phyloP scores from a whole-genome alignment of 2,888 invertebrate genomes.

The Zonitis immaculata region DNA sequence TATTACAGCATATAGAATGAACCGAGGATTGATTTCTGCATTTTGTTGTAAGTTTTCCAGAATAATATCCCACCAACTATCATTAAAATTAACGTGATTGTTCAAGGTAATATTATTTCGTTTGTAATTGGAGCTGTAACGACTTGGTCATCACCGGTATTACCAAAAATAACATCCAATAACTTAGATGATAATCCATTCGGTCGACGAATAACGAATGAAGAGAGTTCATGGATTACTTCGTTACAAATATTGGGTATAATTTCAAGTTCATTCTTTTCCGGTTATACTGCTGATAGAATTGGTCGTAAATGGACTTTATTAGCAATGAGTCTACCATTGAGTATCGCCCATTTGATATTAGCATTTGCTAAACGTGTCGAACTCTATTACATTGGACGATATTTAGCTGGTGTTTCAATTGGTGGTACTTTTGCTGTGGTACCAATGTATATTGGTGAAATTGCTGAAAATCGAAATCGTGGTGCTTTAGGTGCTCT shows the following conservation, averaged over 20 bases:
- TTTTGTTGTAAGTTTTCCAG: not conserved
- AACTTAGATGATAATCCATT: constrained; percentile 39
- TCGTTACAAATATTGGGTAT: constrained; percentile 53
- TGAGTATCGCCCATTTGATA: too few species aligned
- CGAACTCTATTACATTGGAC: constrained; percentile 41
- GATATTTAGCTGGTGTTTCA: too few species aligned
- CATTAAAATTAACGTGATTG: too few species aligned
- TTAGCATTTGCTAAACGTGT: constrained; percentile 60
- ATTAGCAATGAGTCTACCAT: constrained; percentile 61
- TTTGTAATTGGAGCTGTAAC: constrained; percentile 46
- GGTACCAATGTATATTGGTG: constrained; percentile 81
- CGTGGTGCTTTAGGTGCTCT: constrained; percentile 80
- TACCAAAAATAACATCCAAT: constrained; percentile 37
- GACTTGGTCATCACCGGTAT: constrained; percentile 50
- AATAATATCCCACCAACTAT: too few species aligned
- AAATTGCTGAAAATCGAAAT: constrained; percentile 72
- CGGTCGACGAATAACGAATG: constrained; percentile 44
- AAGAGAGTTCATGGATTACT: constrained; percentile 57
- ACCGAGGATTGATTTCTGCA: not conserved
- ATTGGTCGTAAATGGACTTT: constrained; percentile 68
- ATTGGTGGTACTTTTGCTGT: constrained; percentile 68
- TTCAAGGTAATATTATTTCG: constrained; percentile 49
- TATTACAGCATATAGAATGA: too few species aligned
- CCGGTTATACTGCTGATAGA: constrained; percentile 61
- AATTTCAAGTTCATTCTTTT: constrained; percentile 62